Conservation (phyloP, 2,113 vertebrate species). For the Pelecanoides urinatrix region DNA sequence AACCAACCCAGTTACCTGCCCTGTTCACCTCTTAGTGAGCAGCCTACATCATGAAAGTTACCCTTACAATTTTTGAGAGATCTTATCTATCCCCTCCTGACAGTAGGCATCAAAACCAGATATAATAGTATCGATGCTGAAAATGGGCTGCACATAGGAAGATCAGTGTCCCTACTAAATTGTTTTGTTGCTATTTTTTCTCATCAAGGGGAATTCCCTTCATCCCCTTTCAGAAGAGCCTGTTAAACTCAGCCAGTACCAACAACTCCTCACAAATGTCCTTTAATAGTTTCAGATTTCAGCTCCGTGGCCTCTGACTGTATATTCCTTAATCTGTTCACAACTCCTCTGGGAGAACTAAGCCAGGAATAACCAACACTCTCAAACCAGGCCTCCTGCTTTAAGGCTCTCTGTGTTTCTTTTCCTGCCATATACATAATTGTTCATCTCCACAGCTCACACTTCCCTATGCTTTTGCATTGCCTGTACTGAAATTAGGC, state of each 20-base stretch:
- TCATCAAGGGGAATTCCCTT: background rate
- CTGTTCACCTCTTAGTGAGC: background rate
- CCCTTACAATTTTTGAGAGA: background rate
- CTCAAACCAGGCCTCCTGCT: background rate
- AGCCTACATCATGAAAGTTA: fast-evolving
- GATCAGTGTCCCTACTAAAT: background rate
- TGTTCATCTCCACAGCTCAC: background rate
- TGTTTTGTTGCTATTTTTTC: background rate
- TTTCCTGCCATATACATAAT: fast-evolving
- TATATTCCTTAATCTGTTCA: background rate
- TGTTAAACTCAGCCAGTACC: background rate
- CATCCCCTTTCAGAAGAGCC: background rate
- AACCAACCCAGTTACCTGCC: background rate
- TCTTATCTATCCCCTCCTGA: background rate
- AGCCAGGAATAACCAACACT: background rate
- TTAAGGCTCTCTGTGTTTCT: background rate
- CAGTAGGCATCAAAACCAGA: background rate
- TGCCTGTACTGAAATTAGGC: background rate
- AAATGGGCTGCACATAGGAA: background rate
- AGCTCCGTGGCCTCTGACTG: background rate
- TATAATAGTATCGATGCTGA: fast-evolving
- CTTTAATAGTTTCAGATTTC: background rate
- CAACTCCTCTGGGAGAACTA: background rate
- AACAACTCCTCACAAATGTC: background rate
- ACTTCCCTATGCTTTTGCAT: background rate